Percentiles rank a stretch among this genome's conserved stretches.
phyloP scores from a whole-genome alignment of 1,140 invertebrate genomes.

The Acarapis woodi region DNA sequence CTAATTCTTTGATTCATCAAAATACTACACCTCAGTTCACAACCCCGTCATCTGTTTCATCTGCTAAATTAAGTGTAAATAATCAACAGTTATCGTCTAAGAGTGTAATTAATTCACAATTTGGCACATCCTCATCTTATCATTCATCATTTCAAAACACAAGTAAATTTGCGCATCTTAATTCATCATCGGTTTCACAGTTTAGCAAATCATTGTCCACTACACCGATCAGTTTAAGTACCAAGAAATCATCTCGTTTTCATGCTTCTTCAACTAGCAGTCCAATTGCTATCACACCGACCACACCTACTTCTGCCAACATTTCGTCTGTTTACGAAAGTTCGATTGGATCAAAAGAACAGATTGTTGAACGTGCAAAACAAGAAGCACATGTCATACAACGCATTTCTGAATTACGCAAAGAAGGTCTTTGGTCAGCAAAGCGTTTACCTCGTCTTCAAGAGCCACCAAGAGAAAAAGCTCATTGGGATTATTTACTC shows the following conservation, averaged over 20 bases:
- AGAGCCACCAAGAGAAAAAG: constrained; percentile 58
- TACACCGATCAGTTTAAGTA: neutral
- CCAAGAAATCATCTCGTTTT: neutral
- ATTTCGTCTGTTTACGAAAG: constrained; percentile 24
- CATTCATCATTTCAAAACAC: neutral
- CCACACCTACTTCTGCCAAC: constrained; percentile 6
- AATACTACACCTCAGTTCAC: neutral
- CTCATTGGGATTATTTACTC: constrained; percentile 94
- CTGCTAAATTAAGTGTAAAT: neutral
- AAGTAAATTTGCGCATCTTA: neutral
- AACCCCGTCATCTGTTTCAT: neutral
- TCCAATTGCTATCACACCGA: neutral
- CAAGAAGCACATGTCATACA: constrained; percentile 81
- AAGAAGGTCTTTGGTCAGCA: constrained; percentile 71
- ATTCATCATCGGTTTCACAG: constrained; percentile 1
- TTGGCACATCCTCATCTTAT: neutral
- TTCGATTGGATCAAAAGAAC: constrained; percentile 27
- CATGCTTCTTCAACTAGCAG: neutral
- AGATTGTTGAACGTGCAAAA: constrained; percentile 56
- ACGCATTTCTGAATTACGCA: constrained; percentile 40
- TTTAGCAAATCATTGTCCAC: neutral
- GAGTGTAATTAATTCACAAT: neutral
- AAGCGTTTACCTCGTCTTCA: constrained; percentile 65
- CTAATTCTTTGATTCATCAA: neutral
- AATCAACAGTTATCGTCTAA: neutral